Evolutionary conservation across 2,797 vertebrate genomes (phyloP), one percentile per base, ranked within the genome.

Genomic region (Tenualosa thibaudeaui): DNA sequence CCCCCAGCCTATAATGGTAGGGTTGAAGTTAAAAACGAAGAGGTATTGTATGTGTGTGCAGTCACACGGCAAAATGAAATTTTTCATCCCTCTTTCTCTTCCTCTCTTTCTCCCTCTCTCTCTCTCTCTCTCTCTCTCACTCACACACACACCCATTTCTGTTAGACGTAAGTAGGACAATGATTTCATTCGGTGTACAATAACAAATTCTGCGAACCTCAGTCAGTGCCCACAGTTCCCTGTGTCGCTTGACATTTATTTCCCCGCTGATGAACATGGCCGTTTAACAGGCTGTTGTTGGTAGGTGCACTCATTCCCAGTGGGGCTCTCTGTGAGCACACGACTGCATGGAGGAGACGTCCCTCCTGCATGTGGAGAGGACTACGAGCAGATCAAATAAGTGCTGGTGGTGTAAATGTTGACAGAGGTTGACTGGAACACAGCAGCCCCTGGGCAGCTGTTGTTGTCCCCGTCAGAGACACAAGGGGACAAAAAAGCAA

Each of bases 391-490:
- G 10, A 43, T 78, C 37, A 78, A 46, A 78, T 26, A 87, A 58
- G 56, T 83, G 65, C 22, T 24, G 81, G 51, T 83, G 83, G 81
- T 84, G 85, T 85, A 84, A 88, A 75, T 88, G 85, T 88, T 88
- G 86, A 89, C 87, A 22, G 24, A 86, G 86, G 62, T 26, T 26
- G 71, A 86, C 84, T 86, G 60, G 68, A 85, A 84, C 46, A 71
- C 24, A 17, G 62, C 51, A 62, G n/a, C 58, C 83, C 24, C 56
- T 31, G 26, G n/a, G 75, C 60, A 62, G 81, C 71, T 85, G 68
- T 88, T 87, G 83, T 88, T 46, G 24, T 71, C 22, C 50, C 49
- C 84, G 46, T 83, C 81, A 22, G 83, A 8, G 51, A 43, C 37
- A 71, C 15, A 37, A 71, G 54, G 54, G 17, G 54, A n/a, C n/a